Percentiles rank a stretch among this genome's conserved stretches.
Conservation (phyloP, 2,113 vertebrate species). For the Oryctolagus cuniculus region DNA sequence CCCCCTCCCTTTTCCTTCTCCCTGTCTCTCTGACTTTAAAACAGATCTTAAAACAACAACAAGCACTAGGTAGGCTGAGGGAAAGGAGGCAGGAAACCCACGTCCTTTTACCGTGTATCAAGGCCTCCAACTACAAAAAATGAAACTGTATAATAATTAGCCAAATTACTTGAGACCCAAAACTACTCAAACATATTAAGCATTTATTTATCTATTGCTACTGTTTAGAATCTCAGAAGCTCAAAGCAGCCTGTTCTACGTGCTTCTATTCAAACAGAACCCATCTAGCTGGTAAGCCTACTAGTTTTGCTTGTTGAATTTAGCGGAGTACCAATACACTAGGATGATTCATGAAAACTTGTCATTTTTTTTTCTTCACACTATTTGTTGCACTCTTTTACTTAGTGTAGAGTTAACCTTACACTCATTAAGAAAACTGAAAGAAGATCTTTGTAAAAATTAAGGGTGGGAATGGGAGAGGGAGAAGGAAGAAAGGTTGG, state of each 20-base stretch:
- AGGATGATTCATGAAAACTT: not conserved
- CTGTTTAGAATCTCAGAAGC: constrained; percentile 21
- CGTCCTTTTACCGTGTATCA: not conserved
- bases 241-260: not conserved
- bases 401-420: too few relatives aligned
- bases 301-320: constrained; percentile 14
- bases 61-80: too few relatives aligned
- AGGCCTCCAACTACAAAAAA: not conserved
- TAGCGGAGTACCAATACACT: not conserved
- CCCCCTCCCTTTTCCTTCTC: too few relatives aligned
- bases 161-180: constrained; percentile 12
- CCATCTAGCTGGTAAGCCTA: not conserved
- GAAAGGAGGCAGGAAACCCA: too few relatives aligned
- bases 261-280: not conserved
- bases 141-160: constrained; percentile 52
- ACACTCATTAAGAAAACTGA: too few relatives aligned
- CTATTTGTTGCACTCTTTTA: too few relatives aligned
- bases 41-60: too few relatives aligned
- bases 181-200: constrained; percentile 31
- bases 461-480: too few relatives aligned
- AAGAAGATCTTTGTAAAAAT: too few relatives aligned
- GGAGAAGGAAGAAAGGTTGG: too few relatives aligned
- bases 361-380: too few relatives aligned
- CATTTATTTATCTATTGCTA: constrained; percentile 24
- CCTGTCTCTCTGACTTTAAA: too few relatives aligned